Percentiles rank a stretch among this genome's conserved stretches.
phyloP scores from a whole-genome alignment of 1,140 invertebrate species.

The Tyrophagus putrescentiae region DNA sequence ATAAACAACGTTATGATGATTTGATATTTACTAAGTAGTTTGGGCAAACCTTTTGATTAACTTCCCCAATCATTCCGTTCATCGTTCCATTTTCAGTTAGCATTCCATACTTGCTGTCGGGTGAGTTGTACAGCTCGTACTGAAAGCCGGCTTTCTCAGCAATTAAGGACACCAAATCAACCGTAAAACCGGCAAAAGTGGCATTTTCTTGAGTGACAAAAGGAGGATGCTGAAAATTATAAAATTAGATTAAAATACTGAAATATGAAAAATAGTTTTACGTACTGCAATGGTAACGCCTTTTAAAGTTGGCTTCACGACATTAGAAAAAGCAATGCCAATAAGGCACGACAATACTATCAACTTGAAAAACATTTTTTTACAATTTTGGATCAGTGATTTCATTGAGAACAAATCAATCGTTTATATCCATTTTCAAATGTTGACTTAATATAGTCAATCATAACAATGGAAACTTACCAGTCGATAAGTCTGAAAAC shows the following conservation, averaged over 20 bases:
- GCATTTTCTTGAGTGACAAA: not conserved
- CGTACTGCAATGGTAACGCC: conserved; percentile 8
- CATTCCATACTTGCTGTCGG: conserved; percentile 9
- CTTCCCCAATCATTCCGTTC: conserved; percentile 22
- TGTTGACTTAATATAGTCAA: too few relatives aligned
- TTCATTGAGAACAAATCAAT: too few relatives aligned
- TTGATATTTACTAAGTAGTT: not conserved
- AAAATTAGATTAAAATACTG: not conserved
- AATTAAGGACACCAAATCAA: conserved; percentile 7
- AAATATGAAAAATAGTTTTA: not conserved
- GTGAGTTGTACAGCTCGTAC: conserved; percentile 42
- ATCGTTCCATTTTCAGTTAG: not conserved
- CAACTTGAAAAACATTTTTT: too few relatives aligned
- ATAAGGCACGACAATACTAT: too few relatives aligned
- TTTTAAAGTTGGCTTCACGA: not conserved
- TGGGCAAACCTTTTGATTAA: conserved; percentile 19
- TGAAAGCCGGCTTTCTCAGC: conserved; percentile 11
- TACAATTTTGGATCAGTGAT: too few relatives aligned
- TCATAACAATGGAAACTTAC: too few relatives aligned
- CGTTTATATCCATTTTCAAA: too few relatives aligned
- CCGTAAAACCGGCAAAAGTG: conserved; percentile 2
- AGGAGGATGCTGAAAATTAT: not conserved
- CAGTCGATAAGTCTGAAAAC: too few relatives aligned
- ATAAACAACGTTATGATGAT: not conserved
- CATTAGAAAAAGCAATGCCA: too few relatives aligned